Percentiles rank a stretch among this genome's conserved stretches.
These are phyloP conservation scores for Dicrurus megarhynchus DNA, from an alignment of 2,113 vertebrate genomes.

Conservation along the genomic window DNA sequence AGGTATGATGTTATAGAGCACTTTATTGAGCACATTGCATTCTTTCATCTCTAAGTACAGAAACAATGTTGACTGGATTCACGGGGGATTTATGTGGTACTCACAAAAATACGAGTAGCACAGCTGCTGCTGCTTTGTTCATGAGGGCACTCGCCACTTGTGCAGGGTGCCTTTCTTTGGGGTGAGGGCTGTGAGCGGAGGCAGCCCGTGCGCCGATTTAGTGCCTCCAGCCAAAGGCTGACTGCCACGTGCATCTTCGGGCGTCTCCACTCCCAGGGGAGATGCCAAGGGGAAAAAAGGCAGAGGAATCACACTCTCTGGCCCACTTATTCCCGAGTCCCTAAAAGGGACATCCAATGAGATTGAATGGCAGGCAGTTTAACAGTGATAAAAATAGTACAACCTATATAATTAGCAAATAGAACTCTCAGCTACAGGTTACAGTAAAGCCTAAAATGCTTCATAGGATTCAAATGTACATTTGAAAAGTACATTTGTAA, in stretches of 20 bases:
- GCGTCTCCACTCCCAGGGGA: neutral
- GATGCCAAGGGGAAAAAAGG: neutral
- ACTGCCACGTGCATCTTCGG: accelerated
- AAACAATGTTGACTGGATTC: neutral
- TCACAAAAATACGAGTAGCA: neutral
- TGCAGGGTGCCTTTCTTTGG: neutral
- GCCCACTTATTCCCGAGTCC: constrained; percentile 41
- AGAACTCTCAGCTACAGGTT: constrained; percentile 46
- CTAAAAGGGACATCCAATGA: constrained; percentile 56
- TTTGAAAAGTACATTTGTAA: neutral
- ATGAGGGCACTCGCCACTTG: accelerated
- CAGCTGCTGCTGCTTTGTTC: neutral
- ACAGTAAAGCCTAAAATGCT: constrained; percentile 15
- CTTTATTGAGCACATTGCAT: neutral
- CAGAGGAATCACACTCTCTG: neutral
- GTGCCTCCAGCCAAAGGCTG: neutral
- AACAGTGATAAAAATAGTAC: constrained; percentile 59
- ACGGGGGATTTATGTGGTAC: neutral
- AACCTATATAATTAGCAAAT: constrained; percentile 65
- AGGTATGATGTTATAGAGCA: neutral
- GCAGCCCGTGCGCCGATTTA: accelerated
- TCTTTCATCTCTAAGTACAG: neutral
- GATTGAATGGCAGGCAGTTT: constrained; percentile 45
- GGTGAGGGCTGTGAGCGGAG: neutral
- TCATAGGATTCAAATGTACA: constrained; percentile 2